These are phyloP conservation scores for Solea senegalensis DNA, from an alignment of 2,113 vertebrate species.

Conservation along the genomic window DNA sequence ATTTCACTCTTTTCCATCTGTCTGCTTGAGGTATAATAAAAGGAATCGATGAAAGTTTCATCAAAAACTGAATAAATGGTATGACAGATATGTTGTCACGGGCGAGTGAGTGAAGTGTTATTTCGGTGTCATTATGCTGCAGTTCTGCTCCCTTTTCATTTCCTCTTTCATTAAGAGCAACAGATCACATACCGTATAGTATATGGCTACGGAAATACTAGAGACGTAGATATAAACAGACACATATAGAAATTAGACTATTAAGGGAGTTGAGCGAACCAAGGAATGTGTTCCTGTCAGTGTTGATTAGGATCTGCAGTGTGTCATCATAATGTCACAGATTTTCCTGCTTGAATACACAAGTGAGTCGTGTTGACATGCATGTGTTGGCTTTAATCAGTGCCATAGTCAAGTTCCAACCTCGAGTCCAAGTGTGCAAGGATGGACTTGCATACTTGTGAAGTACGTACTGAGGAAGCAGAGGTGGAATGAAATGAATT, in stretches of 20 bases:
- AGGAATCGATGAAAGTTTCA: constrained; percentile 49
- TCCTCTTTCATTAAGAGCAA: constrained; percentile 16
- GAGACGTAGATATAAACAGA: constrained; percentile 5
- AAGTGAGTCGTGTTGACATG: too few relatives aligned
- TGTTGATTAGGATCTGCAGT: neutral
- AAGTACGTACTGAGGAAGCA: too few relatives aligned
- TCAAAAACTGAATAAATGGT: constrained; percentile 45
- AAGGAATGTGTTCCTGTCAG: neutral
- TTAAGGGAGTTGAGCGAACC: neutral
- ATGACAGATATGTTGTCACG: constrained; percentile 41
- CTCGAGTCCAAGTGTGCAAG: too few relatives aligned
- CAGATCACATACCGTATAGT: constrained; percentile 4
- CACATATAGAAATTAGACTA: neutral
- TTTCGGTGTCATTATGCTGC: constrained; percentile 40
- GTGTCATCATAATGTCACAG: neutral
- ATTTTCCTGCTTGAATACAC: too few relatives aligned
- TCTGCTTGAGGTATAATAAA: constrained; percentile 27
- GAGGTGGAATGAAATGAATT: too few relatives aligned
- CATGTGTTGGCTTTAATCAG: too few relatives aligned
- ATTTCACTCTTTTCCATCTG: constrained; percentile 30
- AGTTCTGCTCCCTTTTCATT: constrained; percentile 31
- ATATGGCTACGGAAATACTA: constrained; percentile 7
- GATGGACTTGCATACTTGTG: too few relatives aligned
- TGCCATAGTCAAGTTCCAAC: too few relatives aligned
- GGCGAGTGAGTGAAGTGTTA: constrained; percentile 26